Evolutionary conservation across 2,113 vertebrate genomes (phyloP), one percentile per base, ranked within the genome.

Genomic region (Turdus rufiventris): DNA sequence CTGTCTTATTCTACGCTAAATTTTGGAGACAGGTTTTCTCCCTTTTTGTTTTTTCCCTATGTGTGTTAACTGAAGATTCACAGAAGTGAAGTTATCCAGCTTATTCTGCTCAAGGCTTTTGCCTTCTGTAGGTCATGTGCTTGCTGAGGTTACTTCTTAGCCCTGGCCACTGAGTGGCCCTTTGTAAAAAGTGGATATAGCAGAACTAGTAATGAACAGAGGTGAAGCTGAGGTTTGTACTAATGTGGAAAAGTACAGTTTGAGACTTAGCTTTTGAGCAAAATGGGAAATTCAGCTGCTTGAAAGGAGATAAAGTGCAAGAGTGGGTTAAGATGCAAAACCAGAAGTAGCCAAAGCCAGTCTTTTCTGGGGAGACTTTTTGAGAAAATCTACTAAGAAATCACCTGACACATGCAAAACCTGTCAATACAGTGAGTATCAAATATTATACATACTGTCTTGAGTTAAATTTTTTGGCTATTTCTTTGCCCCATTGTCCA

Each of bases 31-130:
- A 16, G 24, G 24, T 42, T 83, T 17, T 8, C 31, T 8, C 6
- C 10, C 1, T 26, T 53, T 43, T 57, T 8, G n/a, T n/a, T n/a
- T 34, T 66, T 29, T 7, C 6, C 0, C 38, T 8, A 11, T 3
- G 2, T 14, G 2, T 75, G 47, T 63, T 84, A 33, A 65, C 24
- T 63, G 40, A 90, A 70, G 38, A 76, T 80, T 51, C n/a, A 76
- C 10, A 25, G 33, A 54, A 47, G 51, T 66, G 15, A 90, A 62
- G 18, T 36, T 67, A 17, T 6, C 5, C 20, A 78, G 58, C 34
- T 85, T 85, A 54, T 3, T 89, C 24, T 33, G 34, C 29, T 67
- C 40, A 56, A 85, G 48, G 20, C 28, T 78, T 85, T 90, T 57
- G 18, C n/a, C 29, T 88, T 88, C 18, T 72, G 31, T 21, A 36